Percentiles rank a stretch among this genome's conserved stretches.
Evolutionary conservation across 2,113 vertebrate genomes (phyloP).

Genomic region (Clinocottus analis): DNA sequence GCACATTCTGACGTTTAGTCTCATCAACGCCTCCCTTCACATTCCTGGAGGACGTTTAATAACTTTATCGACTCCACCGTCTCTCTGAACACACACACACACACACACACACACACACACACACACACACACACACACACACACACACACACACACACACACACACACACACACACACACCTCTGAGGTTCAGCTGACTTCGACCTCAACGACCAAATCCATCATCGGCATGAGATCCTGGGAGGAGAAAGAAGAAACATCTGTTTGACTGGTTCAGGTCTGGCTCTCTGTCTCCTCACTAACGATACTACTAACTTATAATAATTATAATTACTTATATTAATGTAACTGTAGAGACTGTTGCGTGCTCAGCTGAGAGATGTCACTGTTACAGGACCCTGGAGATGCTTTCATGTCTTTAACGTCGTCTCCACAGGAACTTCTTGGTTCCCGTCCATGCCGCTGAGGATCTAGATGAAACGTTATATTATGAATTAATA

Average conservation of each 20-base stretch:
- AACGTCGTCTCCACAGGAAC: conserved; percentile 41
- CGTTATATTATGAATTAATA: no score
- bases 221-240: conserved; percentile 21
- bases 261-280: conserved; percentile 1
- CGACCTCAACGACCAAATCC: conserved; percentile 16
- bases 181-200: conserved; percentile 5
- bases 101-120: not conserved
- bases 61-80: conserved; percentile 1
- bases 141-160: not conserved
- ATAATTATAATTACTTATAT: no score
- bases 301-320: no score
- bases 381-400: conserved; percentile 28
- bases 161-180: not conserved
- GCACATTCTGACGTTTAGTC: conserved; percentile 36
- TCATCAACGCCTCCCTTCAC: conserved; percentile 58
- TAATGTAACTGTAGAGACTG: conserved; percentile 11
- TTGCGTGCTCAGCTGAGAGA: conserved; percentile 17
- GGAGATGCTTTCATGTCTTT: conserved; percentile 37
- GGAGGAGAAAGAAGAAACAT: not conserved
- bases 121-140: not conserved
- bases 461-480: conserved; percentile 14
- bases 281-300: conserved; percentile 14
- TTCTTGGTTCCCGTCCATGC: conserved; percentile 41
- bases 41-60: conserved; percentile 45
- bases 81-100: not conserved